phyloP scores from a whole-genome alignment of 2,797 vertebrate genomes.

The Apogon talboti region DNA sequence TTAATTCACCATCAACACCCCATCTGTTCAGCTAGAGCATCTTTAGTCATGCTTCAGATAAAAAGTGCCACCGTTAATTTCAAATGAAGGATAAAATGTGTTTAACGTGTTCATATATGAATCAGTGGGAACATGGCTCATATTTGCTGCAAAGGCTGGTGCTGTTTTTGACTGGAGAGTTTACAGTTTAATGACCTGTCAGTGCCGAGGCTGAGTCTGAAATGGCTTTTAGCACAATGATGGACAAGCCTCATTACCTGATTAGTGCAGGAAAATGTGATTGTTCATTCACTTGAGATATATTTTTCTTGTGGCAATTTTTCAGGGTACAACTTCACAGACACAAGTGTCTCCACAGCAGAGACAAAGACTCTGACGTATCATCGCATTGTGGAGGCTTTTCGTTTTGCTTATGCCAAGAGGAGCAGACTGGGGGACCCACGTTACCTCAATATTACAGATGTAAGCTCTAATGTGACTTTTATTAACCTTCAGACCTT shows the following conservation, averaged over 20 bases:
- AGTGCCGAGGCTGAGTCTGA: neutral
- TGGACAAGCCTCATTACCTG: constrained; percentile 31
- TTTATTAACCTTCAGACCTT: neutral
- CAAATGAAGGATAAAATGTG: constrained; percentile 10
- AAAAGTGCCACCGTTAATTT: constrained; percentile 33
- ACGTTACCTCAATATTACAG: constrained; percentile 88
- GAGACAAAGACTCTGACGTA: constrained; percentile 91
- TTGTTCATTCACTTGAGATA: constrained; percentile 16
- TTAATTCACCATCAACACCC: constrained; percentile 34
- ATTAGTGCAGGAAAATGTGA: constrained; percentile 17
- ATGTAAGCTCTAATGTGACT: constrained; percentile 79
- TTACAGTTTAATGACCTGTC: constrained; percentile 28
- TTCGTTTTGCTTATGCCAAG: constrained; percentile 96
- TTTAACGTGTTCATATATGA: constrained; percentile 30
- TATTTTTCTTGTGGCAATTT: constrained; percentile 45
- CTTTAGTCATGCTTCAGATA: constrained; percentile 38
- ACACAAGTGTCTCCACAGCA: constrained; percentile 82
- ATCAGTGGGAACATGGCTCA: neutral
- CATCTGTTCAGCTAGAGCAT: constrained; percentile 52
- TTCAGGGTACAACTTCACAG: constrained; percentile 92
- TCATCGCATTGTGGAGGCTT: constrained; percentile 94
- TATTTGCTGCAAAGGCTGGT: constrained; percentile 3
- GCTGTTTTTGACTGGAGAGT: constrained; percentile 4
- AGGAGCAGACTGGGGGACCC: constrained; percentile 94
- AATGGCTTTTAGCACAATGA: constrained; percentile 26